phyloP scores from a whole-genome alignment of 2,888 invertebrate genomes.

The Bursaphelenchus okinawaensis region DNA sequence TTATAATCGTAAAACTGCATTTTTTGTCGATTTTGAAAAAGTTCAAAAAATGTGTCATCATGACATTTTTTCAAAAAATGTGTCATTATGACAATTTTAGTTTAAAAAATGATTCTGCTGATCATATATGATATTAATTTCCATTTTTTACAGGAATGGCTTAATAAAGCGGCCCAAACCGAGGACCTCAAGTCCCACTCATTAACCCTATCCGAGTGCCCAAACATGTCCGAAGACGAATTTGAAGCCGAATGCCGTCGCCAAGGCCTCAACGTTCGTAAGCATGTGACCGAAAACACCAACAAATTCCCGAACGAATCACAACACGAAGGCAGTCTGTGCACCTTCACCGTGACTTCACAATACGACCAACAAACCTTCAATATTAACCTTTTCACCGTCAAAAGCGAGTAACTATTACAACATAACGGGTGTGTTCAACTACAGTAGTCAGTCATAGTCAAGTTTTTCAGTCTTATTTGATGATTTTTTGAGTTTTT shows the following conservation, averaged over 20 bases:
- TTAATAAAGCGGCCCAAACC: background rate
- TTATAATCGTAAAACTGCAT: background rate
- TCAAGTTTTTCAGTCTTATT: no score
- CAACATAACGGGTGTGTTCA: no score
- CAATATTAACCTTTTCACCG: background rate
- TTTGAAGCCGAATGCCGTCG: conserved; percentile 7
- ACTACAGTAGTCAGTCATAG: no score
- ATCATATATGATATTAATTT: background rate
- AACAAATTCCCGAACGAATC: conserved; percentile 7
- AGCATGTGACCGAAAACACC: background rate
- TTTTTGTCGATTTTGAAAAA: background rate
- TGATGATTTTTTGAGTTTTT: background rate
- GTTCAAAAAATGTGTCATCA: background rate
- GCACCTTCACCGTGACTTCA: background rate
- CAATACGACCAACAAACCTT: background rate
- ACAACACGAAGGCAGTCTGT: background rate
- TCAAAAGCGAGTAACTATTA: background rate
- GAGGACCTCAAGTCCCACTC: conserved; percentile 9
- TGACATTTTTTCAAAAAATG: background rate
- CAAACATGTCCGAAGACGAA: background rate
- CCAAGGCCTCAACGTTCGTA: conserved; percentile 1
- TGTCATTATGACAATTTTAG: background rate
- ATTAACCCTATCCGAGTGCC: conserved; percentile 9
- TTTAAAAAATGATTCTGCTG: background rate
- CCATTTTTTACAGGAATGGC: conserved; percentile 7